Evolutionary conservation across 1,140 invertebrate genomes (phyloP).

Genomic region (Procambarus clarkii): DNA sequence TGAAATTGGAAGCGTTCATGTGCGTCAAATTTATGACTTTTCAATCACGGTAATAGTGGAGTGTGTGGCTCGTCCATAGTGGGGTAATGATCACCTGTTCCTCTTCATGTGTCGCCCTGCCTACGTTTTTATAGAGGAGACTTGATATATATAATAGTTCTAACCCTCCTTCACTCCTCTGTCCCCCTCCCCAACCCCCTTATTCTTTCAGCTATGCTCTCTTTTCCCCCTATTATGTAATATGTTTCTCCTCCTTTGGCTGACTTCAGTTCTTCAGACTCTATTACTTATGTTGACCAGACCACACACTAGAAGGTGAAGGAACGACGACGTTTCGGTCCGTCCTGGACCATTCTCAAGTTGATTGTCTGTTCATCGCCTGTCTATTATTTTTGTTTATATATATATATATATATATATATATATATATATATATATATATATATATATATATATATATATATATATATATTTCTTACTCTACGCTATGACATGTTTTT

Average conservation of each 20-base stretch:
- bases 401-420: too few relatives aligned
- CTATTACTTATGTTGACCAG: too few relatives aligned
- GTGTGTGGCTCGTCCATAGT: conserved; percentile 24
- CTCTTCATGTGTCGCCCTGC: conserved; percentile 20
- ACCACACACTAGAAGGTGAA: too few relatives aligned
- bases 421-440: too few relatives aligned
- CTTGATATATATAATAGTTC: neutral
- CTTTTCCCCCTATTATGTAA: neutral
- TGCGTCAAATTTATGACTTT: conserved; percentile 39
- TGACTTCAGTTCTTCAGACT: neutral
- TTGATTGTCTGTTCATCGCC: too few relatives aligned
- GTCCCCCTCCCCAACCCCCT: neutral
- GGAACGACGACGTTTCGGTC: too few relatives aligned
- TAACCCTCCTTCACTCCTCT: neutral
- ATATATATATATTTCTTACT: too few relatives aligned
- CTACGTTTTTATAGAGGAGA: neutral
- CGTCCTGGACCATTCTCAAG: too few relatives aligned
- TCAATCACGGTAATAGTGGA: conserved; percentile 49
- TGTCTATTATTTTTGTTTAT: too few relatives aligned
- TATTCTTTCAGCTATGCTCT: neutral
- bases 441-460: too few relatives aligned
- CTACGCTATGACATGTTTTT: too few relatives aligned
- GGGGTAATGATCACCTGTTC: conserved; percentile 44
- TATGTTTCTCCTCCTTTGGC: neutral
- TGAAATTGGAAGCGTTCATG: conserved; percentile 58